A percentile compares a stretch with the other conserved stretches of the same genome.
phyloP scores from a whole-genome alignment of 2,113 vertebrate species.

The Eolophus roseicapilla region DNA sequence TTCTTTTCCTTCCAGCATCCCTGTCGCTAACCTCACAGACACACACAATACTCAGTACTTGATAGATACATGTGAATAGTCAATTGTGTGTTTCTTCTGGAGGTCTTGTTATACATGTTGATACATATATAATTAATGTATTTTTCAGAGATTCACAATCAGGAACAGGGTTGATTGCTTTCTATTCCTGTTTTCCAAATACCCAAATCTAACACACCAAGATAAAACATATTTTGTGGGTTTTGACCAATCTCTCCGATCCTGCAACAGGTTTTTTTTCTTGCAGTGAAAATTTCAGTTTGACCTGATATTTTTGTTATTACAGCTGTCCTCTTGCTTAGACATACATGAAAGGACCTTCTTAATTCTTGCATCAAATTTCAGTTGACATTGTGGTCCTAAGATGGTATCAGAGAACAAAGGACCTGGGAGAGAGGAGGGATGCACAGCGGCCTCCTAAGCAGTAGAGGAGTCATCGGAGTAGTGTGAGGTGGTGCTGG shows the following conservation, averaged over 20 bases:
- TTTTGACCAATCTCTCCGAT: not conserved
- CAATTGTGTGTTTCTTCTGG: not conserved
- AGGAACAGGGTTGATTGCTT: not conserved
- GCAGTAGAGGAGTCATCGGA: rapidly evolving
- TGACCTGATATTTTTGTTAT: not conserved
- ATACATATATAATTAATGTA: not conserved
- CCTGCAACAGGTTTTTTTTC: not conserved
- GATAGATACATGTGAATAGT: not conserved
- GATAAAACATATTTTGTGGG: not conserved
- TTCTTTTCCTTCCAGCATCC: not conserved
- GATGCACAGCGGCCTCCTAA: not conserved
- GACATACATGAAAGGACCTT: not conserved
- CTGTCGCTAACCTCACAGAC: not conserved
- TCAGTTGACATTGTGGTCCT: not conserved
- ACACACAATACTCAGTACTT: not conserved
- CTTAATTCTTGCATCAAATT: not conserved
- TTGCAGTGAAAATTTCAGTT: not conserved
- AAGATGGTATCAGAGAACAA: not conserved
- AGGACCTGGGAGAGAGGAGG: not conserved
- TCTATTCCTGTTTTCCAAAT: not conserved
- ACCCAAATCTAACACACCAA: not conserved
- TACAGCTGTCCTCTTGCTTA: not conserved
- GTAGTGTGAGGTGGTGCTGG: not conserved
- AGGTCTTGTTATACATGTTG: not conserved
- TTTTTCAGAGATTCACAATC: not conserved